Evolutionary conservation across 1,140 invertebrate species (phyloP).

Genomic region (Dreissena rostriformis): DNA sequence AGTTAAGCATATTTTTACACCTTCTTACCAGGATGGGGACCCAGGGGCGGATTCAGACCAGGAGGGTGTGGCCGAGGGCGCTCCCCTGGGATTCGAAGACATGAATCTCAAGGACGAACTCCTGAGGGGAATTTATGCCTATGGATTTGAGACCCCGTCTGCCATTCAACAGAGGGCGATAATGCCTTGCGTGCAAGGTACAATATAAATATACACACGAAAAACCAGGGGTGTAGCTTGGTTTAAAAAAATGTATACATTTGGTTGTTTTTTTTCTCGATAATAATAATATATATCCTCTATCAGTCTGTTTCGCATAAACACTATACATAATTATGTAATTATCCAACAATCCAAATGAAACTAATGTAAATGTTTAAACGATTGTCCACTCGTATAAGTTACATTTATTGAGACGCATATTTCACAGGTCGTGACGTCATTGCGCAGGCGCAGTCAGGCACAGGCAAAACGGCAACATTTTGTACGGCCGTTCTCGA

Average conservation of each 20-base stretch:
- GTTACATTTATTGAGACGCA: too few species aligned
- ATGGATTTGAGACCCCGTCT: constrained; percentile 99
- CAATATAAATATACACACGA: too few species aligned
- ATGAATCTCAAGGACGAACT: constrained; percentile 97
- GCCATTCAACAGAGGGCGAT: constrained; percentile 99
- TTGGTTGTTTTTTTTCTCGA: neutral
- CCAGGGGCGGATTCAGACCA: neutral
- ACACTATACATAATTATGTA: too few species aligned
- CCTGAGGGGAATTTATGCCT: constrained; percentile 98
- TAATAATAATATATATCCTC: too few species aligned
- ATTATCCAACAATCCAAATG: too few species aligned
- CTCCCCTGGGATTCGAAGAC: constrained; percentile 98
- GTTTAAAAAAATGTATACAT: neutral
- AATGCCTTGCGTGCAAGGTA: constrained; percentile 93
- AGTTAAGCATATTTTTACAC: neutral
- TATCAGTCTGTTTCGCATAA: too few species aligned
- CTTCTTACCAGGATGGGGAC: neutral
- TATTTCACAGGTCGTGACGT: constrained; percentile 91
- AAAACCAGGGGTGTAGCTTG: neutral
- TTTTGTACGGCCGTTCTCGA: constrained; percentile 99
- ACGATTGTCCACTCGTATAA: too few species aligned
- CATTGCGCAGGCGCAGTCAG: constrained; percentile 98
- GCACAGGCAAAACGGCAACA: constrained; percentile 99
- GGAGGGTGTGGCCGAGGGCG: constrained; percentile 80
- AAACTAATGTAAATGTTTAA: too few species aligned